Evolutionary conservation across 2,888 invertebrate species (phyloP).

Genomic region (Palloptera scutellata): DNA sequence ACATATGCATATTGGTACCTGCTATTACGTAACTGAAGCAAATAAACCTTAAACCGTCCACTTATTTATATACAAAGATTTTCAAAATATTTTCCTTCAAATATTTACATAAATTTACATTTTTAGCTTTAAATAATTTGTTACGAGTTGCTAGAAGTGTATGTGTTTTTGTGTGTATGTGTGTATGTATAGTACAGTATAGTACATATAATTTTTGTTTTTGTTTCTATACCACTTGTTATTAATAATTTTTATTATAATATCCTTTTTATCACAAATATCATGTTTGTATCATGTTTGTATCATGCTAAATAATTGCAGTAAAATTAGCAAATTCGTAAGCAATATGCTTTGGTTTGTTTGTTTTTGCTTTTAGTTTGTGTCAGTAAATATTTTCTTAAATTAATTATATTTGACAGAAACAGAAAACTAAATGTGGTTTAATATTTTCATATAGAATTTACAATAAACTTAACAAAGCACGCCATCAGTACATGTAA

Average conservation of each 20-base stretch:
- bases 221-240: slow-evolving; percentile 20
- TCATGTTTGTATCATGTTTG: slow-evolving; percentile 33
- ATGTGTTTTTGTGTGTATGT: not conserved
- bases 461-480: slow-evolving; percentile 5
- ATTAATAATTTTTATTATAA: slow-evolving; percentile 5
- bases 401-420: no score
- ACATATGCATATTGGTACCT: no score
- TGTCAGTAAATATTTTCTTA: not conserved
- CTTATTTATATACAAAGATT: no score
- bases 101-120: no score
- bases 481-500: slow-evolving; percentile 10
- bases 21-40: no score
- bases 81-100: no score
- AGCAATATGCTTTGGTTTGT: slow-evolving; percentile 51
- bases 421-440: not conserved
- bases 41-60: no score
- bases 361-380: slow-evolving; percentile 7
- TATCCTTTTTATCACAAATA: slow-evolving; percentile 29
- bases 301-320: slow-evolving; percentile 52
- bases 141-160: not conserved
- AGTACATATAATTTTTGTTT: slow-evolving; percentile 4
- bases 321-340: slow-evolving; percentile 55
- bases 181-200: slow-evolving; percentile 1
- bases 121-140: no score
- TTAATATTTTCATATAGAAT: not conserved